Evolutionary conservation across 2,797 vertebrate species (phyloP), one percentile per base, ranked within the genome.

Genomic region (Thaleichthys pacificus): DNA sequence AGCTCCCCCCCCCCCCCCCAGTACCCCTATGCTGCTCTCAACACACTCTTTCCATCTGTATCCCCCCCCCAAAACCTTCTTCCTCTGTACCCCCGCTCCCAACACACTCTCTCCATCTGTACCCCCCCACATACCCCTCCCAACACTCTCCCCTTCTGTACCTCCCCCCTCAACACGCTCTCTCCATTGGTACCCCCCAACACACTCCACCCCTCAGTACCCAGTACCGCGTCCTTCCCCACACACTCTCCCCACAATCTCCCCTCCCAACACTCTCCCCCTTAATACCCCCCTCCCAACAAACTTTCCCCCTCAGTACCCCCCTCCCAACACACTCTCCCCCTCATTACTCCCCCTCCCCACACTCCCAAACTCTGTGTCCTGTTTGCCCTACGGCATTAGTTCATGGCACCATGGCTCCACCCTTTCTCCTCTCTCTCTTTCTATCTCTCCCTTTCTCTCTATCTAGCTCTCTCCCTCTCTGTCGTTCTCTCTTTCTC

Each of bases 1-100:
- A 69, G 69, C 73, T 74, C 60, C 61, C 65, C 68, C 15, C 68
- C 75, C 12, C 72, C 77, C 76, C 72, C 72, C 77, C 76, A 70
- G 12, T 12, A 47, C 42, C 42, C 9, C 42, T 47, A 11, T 14
- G 42, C 42, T 14, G 11, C 42, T 47, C 42, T 47, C 42, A 47
- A 47, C 42, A 47, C 42, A 12, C 42, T 35, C 7, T 8, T 38
- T 11, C 35, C 35, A 8, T 38, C 42, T 11, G 12, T 47, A 38
- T 24, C 9, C 38, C 38, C 38, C 38, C 42, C 42, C 9, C 9
- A 47, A 47, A 47, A 47, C 4, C 30, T 49, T 57, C 22, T 32
- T 15, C 49, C 42, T 35, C 28, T 57, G 12, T 57, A 24, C 63
- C 32, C 57, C 32, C 24, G n/a, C 47, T 32, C 49, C 58, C 61